These are phyloP conservation scores for Cenopis cana DNA, from an alignment of 2,888 invertebrate genomes.

Conservation along the genomic window DNA sequence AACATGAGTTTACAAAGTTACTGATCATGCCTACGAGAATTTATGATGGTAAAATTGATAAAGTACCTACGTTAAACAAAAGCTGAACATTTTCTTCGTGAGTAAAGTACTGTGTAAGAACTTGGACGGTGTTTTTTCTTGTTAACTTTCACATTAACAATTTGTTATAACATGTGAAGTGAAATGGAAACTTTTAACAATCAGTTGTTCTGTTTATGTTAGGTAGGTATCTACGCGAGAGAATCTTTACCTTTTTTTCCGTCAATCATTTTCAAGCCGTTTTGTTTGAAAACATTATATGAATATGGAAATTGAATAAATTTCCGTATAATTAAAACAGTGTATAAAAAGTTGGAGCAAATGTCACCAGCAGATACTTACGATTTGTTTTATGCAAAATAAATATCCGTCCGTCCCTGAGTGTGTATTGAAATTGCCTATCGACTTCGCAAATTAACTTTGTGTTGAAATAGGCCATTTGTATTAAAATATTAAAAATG, in stretches of 20 bases:
- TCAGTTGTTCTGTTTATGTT: not conserved
- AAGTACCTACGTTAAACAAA: not conserved
- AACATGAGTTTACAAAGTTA: conserved; percentile 1
- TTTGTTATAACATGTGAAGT: not conserved
- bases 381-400: no score
- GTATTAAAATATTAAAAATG: not conserved
- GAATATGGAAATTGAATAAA: not conserved
- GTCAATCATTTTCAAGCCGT: not conserved
- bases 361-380: not conserved
- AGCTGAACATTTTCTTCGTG: not conserved
- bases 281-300: not conserved
- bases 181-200: not conserved
- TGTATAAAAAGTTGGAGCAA: not conserved
- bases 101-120: no score
- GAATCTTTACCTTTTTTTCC: not conserved
- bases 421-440: conserved; percentile 15
- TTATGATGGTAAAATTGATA: not conserved
- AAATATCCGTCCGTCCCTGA: not conserved
- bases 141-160: not conserved
- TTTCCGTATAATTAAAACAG: not conserved
- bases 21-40: not conserved
- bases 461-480: not conserved
- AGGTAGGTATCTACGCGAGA: not conserved
- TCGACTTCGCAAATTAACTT: conserved; percentile 30
- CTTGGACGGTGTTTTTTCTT: not conserved